These are phyloP conservation scores for Melanotaenia boesemani DNA, from an alignment of 2,797 vertebrate genomes.

Conservation along the genomic window DNA sequence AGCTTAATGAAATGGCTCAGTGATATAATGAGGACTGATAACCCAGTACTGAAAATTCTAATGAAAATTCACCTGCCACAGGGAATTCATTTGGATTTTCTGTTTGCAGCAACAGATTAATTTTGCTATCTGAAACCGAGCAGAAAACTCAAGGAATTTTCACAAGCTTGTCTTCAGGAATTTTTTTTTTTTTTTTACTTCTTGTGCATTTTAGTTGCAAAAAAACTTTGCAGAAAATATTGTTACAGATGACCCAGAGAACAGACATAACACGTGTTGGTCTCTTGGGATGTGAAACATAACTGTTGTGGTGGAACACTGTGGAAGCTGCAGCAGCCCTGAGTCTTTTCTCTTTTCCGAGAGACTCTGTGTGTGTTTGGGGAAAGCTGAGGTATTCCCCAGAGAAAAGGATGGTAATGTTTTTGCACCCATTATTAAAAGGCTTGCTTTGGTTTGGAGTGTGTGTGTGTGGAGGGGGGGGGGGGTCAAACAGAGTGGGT, in stretches of 20 bases:
- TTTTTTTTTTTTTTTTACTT: conserved; percentile 2
- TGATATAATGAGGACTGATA: conserved; percentile 51
- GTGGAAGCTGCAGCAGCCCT: not conserved
- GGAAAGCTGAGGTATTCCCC: conserved; percentile 3
- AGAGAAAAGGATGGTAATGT: conserved; percentile 15
- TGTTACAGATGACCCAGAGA: conserved; percentile 5
- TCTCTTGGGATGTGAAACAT: not conserved
- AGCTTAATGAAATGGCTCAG: conserved; percentile 45
- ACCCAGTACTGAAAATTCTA: conserved; percentile 26
- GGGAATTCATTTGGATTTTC: conserved; percentile 12
- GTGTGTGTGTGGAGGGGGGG: not conserved
- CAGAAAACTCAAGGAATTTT: not conserved
- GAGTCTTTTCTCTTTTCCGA: not conserved
- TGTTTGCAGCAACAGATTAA: conserved; percentile 10
- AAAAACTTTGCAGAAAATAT: conserved; percentile 9
- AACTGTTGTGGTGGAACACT: not conserved
- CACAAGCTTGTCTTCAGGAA: not conserved
- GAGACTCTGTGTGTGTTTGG: not conserved
- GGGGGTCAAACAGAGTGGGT: not conserved
- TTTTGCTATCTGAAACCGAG: not conserved
- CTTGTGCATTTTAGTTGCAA: not conserved
- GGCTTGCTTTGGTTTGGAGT: conserved; percentile 19
- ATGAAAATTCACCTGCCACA: conserved; percentile 16
- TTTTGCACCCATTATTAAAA: conserved; percentile 3
- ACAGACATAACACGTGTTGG: not conserved